Base-by-base conservation (phyloP, 2,797 vertebrate genomes). In the Aselliscus stoliczkanus region DNA sequence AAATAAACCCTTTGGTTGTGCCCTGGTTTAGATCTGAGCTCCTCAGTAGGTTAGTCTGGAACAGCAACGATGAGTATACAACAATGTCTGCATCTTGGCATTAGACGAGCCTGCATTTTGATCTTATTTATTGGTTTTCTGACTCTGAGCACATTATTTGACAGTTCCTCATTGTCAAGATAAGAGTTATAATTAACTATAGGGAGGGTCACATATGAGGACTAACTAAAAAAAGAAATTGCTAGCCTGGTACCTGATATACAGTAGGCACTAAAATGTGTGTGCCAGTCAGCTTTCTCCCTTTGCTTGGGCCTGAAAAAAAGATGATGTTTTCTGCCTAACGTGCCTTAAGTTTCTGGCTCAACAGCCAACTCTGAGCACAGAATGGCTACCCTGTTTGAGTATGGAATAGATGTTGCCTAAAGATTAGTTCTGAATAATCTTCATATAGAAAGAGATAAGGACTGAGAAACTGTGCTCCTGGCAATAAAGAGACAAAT, bases 161-260 rank as follows among this genome's bases (percentile, higher is more conserved):
- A 62, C 25, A 75, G 64, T 72, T 96, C 27, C 15, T 87, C 34
- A 83, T 12, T 87, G 58, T 85, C 70, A 82, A 95, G 64, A 47
- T 11, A 2, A 25, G 44, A 73, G 25, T 82, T 75, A 52, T 87
- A 77, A 76, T 54, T 69, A 75, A 90, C 29, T 37, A 58, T 8
- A 79, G 69, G 25, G 75, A 82, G 21, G 9, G 47, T 65, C 47
- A 79, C 29, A n/a, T 65, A 52, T 11, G 34, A 93, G 60, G 47
- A 75, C 34, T 91, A 87, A 93, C 90, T 56, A 39, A 84, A 88
- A 80, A 90, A 52, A 56, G 52, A 88, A 80, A 62, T 80, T 62
- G n/a, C 89, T 80, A 70, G 52, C 37, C 44, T 44, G 21, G 72
- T 60, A 80, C 18, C 34, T 39, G 60, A 60, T 13, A 56, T n/a